A percentile compares a stretch with the other conserved stretches of the same genome.
Conservation (phyloP, 2,888 invertebrate species). For the Hydrotaea diabolus region DNA sequence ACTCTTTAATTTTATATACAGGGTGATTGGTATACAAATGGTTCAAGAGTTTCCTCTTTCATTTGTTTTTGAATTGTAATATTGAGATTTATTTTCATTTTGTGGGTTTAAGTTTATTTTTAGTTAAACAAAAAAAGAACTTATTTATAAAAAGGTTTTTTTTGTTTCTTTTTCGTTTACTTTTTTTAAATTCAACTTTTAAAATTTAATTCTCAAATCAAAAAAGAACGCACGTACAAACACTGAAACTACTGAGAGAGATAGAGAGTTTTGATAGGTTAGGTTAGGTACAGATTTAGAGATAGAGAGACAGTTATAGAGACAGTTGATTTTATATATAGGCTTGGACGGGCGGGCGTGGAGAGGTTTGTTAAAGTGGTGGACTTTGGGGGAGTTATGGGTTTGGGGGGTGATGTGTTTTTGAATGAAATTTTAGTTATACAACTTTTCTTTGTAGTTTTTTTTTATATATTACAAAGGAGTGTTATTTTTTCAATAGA, state of each 20-base stretch:
- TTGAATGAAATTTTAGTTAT: constrained; percentile 19
- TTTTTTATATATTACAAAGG: not conserved
- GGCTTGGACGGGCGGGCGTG: constrained; percentile 18
- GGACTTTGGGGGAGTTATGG: too few species aligned
- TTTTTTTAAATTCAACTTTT: constrained; percentile 43
- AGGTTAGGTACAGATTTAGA: constrained; percentile 28
- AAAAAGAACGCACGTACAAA: constrained; percentile 65
- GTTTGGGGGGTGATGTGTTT: constrained; percentile 40
- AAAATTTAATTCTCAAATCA: constrained; percentile 49
- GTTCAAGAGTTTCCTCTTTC: constrained; percentile 9
- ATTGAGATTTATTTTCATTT: constrained; percentile 29
- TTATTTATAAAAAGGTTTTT: constrained; percentile 26
- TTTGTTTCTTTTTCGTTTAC: not conserved
- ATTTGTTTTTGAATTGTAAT: not conserved
- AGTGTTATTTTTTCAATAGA: not conserved
- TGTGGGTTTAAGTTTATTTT: constrained; percentile 17
- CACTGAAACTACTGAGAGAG: constrained; percentile 66
- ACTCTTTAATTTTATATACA: constrained; percentile 56
- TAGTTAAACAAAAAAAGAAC: constrained; percentile 27
- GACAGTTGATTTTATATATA: constrained; percentile 4
- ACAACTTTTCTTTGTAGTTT: not conserved
- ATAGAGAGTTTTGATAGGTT: constrained; percentile 38
- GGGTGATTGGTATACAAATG: constrained; percentile 54
- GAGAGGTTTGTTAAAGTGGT: constrained; percentile 2
- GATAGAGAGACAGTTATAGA: constrained; percentile 5